Conservation (phyloP, 2,797 vertebrate genomes). For the Anguilla obscura region DNA sequence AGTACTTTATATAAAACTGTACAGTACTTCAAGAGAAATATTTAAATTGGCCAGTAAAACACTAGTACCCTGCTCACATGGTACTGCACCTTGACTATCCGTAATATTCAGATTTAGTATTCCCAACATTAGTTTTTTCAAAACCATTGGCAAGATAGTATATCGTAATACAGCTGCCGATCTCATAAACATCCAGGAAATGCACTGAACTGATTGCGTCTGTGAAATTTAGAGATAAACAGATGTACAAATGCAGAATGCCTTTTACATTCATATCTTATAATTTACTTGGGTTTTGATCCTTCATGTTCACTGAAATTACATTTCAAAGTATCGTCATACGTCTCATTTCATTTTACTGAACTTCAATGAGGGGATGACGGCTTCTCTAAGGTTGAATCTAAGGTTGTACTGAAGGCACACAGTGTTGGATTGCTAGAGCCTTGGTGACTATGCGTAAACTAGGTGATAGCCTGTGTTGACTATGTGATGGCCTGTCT, state of each 20-base stretch:
- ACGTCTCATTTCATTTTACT: background rate
- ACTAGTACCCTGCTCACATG: background rate
- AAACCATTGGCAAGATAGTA: background rate
- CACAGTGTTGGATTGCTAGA: background rate
- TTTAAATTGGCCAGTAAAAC: background rate
- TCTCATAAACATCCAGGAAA: background rate
- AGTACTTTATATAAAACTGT: background rate
- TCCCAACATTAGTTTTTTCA: background rate
- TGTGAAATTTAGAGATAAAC: background rate
- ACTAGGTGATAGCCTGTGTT: background rate
- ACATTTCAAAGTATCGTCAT: background rate
- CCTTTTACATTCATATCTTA: background rate
- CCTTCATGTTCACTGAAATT: background rate
- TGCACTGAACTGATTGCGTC: background rate
- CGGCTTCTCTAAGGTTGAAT: background rate
- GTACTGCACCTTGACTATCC: background rate
- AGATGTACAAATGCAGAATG: background rate
- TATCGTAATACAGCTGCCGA: background rate
- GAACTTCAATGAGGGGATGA: background rate
- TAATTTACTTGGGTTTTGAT: background rate
- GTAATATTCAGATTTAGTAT: background rate
- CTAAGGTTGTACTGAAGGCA: background rate
- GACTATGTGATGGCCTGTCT: background rate
- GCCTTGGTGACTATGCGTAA: background rate
- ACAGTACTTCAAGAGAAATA: background rate